Evolutionary conservation across 2,113 vertebrate genomes (phyloP).

Genomic region (Anoplopoma fimbria): DNA sequence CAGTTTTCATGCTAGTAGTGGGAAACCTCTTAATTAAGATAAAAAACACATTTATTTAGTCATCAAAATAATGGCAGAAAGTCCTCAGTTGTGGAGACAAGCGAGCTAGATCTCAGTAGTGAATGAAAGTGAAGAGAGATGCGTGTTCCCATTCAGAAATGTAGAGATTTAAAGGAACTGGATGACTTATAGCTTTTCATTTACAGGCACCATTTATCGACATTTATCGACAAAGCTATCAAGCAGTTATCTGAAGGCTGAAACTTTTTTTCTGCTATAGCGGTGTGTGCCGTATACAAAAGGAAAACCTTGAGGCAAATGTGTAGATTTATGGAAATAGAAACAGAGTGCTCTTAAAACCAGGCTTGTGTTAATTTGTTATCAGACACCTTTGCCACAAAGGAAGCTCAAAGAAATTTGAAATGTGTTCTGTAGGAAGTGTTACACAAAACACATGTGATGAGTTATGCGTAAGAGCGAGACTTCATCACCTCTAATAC

Average conservation of each 20-base stretch:
- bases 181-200: neutral
- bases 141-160: neutral
- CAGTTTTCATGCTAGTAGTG: neutral
- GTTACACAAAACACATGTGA: neutral
- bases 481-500: neutral
- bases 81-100: constrained; percentile 5
- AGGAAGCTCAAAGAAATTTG: neutral
- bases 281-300: neutral
- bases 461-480: neutral
- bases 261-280: neutral
- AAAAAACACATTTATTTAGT: neutral
- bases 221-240: constrained; percentile 9
- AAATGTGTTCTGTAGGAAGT: neutral
- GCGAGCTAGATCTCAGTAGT: neutral
- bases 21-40: neutral
- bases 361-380: neutral
- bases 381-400: neutral
- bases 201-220: neutral
- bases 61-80: neutral
- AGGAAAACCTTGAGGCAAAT: neutral
- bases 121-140: neutral
- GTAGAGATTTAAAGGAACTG: neutral
- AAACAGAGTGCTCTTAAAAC: neutral
- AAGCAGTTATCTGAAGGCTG: neutral
- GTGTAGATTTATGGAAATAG: neutral